phyloP scores from a whole-genome alignment of 2,113 vertebrate genomes.

The Pipra filicauda region DNA sequence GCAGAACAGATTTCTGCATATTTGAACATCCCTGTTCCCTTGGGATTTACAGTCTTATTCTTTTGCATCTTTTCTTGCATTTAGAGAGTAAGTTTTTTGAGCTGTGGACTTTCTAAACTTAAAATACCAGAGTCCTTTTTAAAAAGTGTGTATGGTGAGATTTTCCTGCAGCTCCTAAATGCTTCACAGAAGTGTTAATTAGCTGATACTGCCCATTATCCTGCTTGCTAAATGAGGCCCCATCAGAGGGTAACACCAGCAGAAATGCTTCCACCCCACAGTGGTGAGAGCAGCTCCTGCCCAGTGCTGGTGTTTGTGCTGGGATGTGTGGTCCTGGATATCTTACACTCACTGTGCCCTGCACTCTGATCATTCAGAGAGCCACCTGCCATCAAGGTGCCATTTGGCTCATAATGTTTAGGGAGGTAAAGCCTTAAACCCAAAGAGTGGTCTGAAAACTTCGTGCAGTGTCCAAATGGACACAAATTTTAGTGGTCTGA shows the following conservation, averaged over 20 bases:
- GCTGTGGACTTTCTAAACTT: not conserved
- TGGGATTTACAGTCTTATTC: not conserved
- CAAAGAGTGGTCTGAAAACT: not conserved
- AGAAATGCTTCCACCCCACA: not conserved
- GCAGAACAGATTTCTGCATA: not conserved
- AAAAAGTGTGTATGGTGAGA: not conserved
- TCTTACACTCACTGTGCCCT: not conserved
- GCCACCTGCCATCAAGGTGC: not conserved
- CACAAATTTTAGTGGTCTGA: not conserved
- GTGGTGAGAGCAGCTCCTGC: not conserved
- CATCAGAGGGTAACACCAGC: not conserved
- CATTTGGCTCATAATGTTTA: not conserved
- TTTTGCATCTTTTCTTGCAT: not conserved
- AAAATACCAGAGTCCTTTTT: not conserved
- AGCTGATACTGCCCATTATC: not conserved
- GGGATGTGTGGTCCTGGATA: not conserved
- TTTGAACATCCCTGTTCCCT: not conserved
- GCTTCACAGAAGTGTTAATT: not conserved
- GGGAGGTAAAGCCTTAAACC: not conserved
- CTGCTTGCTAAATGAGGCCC: not conserved
- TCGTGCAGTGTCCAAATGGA: not conserved
- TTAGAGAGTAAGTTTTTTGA: not conserved
- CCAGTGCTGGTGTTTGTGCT: not conserved
- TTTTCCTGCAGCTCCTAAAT: not conserved
- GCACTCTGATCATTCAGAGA: not conserved